Evolutionary conservation across 53 echinoderm and acorn worm species (phyloP).

Genomic region (Actinopyga echinites): DNA sequence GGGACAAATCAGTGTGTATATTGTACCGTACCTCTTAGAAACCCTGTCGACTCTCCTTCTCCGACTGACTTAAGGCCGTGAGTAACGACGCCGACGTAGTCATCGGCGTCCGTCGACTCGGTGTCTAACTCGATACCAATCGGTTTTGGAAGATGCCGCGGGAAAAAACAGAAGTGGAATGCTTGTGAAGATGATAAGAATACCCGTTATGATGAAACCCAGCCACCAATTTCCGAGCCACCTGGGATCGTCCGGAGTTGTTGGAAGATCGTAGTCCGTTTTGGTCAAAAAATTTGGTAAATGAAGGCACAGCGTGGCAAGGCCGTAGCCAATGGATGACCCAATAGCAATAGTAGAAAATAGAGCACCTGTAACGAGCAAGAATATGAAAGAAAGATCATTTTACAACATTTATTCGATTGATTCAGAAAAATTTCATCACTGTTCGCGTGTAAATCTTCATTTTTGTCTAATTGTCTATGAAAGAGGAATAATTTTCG

Average conservation of each 20-base stretch:
- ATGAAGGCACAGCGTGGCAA: slow-evolving; percentile 24
- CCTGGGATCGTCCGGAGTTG: slow-evolving; percentile 59
- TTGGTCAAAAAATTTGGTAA: not conserved
- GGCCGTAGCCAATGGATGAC: slow-evolving; percentile 26
- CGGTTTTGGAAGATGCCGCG: slow-evolving; percentile 22
- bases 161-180: slow-evolving; percentile 76
- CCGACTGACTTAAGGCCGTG: slow-evolving; percentile 13
- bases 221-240: slow-evolving; percentile 94
- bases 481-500: too few species aligned
- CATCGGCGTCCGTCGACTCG: not conserved
- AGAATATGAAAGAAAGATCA: not conserved
- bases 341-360: slow-evolving; percentile 30
- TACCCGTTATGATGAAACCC: slow-evolving; percentile 69
- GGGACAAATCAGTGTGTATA: too few species aligned
- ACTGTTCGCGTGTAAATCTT: too few species aligned
- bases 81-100: slow-evolving; percentile 17
- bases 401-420: too few species aligned
- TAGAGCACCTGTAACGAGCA: slow-evolving; percentile 28
- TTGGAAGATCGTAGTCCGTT: not conserved
- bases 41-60: not conserved
- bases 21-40: not conserved
- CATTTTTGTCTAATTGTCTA: too few species aligned
- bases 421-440: too few species aligned
- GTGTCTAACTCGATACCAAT: not conserved
- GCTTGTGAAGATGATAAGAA: slow-evolving; percentile 37